Percentiles rank a stretch among this genome's conserved stretches.
These are phyloP conservation scores for Cenopis cana DNA, from an alignment of 2,888 invertebrate genomes.

Conservation along the genomic window DNA sequence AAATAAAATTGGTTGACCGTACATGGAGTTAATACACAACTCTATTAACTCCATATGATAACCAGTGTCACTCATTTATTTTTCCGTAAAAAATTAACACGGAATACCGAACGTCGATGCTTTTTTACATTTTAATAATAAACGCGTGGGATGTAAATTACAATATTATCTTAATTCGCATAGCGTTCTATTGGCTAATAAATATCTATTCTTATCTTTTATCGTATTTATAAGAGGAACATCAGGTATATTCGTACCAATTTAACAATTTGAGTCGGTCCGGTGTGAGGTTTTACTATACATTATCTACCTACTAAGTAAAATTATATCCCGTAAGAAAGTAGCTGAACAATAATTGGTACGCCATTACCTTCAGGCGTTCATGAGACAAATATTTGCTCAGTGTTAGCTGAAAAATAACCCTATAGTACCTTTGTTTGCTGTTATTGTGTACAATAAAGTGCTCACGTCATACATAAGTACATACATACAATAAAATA, in stretches of 20 bases:
- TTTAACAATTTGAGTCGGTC: too few relatives aligned
- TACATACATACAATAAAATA: neutral
- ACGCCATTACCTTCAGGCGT: neutral
- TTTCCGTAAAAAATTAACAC: slow-evolving; percentile 30
- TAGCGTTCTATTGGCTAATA: slow-evolving; percentile 42
- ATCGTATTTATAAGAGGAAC: slow-evolving; percentile 30
- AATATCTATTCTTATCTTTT: slow-evolving; percentile 41
- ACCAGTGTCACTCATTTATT: slow-evolving; percentile 31
- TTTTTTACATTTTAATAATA: slow-evolving; percentile 24
- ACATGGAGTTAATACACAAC: too few relatives aligned
- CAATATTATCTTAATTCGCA: slow-evolving; percentile 45
- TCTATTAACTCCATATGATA: neutral
- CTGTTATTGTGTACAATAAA: too few relatives aligned
- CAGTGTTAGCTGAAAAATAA: too few relatives aligned
- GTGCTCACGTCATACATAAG: too few relatives aligned
- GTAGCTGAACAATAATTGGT: too few relatives aligned
- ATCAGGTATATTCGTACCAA: neutral
- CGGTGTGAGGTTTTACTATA: neutral
- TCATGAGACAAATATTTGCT: neutral
- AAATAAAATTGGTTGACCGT: too few relatives aligned
- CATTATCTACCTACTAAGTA: too few relatives aligned
- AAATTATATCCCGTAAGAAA: too few relatives aligned
- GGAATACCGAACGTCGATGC: slow-evolving; percentile 12
- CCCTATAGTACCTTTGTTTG: too few relatives aligned
- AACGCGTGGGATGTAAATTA: slow-evolving; percentile 38